These are phyloP conservation scores for Amia ocellicauda DNA, from an alignment of 2,113 vertebrate species.

Conservation along the genomic window DNA sequence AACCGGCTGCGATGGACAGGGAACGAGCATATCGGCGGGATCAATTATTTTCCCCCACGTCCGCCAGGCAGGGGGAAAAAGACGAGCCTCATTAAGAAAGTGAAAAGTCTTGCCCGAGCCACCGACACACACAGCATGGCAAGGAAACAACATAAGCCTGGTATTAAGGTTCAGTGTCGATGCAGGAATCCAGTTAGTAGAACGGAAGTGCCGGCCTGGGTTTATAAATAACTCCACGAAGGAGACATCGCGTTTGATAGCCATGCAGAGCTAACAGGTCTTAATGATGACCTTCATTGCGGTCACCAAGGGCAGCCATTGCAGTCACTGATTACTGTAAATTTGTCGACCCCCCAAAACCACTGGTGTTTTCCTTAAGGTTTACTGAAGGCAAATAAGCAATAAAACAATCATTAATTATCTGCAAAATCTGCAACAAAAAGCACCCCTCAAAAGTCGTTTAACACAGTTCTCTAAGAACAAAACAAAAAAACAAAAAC, in stretches of 20 bases:
- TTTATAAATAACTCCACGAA: background rate
- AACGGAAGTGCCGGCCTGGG: background rate
- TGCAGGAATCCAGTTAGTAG: constrained; percentile 4
- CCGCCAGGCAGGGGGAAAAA: background rate
- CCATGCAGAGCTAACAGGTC: background rate
- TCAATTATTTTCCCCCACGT: background rate
- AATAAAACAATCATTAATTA: too few relatives aligned
- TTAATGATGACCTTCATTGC: background rate
- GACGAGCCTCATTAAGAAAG: background rate
- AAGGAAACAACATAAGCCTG: background rate
- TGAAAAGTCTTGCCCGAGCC: background rate
- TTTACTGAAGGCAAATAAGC: too few relatives aligned
- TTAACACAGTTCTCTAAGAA: too few relatives aligned
- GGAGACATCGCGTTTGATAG: background rate
- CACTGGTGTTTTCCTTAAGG: too few relatives aligned
- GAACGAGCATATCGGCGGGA: background rate
- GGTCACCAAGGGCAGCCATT: background rate
- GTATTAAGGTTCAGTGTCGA: constrained; percentile 4
- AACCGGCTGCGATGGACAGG: constrained; percentile 1
- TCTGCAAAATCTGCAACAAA: too few relatives aligned
- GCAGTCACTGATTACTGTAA: too few relatives aligned
- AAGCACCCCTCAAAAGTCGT: too few relatives aligned
- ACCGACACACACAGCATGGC: background rate
- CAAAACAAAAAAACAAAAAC: too few relatives aligned
- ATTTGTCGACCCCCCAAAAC: too few relatives aligned